A percentile compares a stretch with the other conserved stretches of the same genome.
Conservation (phyloP, 2,888 invertebrate genomes). For the Athalia rosae region DNA sequence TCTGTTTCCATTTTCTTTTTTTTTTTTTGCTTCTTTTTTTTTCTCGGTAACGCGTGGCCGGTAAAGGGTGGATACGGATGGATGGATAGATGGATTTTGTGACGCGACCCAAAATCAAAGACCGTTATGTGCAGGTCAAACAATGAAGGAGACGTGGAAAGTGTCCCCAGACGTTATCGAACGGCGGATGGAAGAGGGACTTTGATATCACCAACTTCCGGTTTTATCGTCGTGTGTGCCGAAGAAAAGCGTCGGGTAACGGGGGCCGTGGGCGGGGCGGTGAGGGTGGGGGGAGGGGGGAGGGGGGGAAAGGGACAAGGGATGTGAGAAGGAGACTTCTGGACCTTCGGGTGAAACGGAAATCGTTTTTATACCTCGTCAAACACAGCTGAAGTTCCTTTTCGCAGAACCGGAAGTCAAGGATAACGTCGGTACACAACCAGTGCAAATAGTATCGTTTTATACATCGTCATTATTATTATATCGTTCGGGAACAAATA, state of each 20-base stretch:
- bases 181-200: neutral
- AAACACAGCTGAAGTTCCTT: constrained; percentile 35
- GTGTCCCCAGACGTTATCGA: constrained; percentile 26
- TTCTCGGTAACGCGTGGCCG: too few relatives aligned
- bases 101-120: neutral
- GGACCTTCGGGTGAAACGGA: neutral
- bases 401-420: neutral
- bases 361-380: constrained; percentile 43
- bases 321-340: too few relatives aligned
- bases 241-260: neutral
- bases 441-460: too few relatives aligned
- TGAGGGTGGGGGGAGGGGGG: too few relatives aligned
- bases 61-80: neutral
- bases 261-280: too few relatives aligned
- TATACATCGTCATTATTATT: too few relatives aligned
- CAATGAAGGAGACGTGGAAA: neutral
- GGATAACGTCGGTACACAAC: neutral
- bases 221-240: constrained; percentile 12
- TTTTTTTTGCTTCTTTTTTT: too few relatives aligned
- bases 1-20: too few relatives aligned
- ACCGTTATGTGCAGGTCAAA: neutral
- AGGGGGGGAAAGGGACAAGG: too few relatives aligned
- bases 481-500: too few relatives aligned
- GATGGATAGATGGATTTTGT: neutral
- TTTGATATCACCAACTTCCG: constrained; percentile 41